A percentile compares a stretch with the other conserved stretches of the same genome.
Conservation (phyloP, 2,797 vertebrate genomes). For the Phoebastria nigripes region DNA sequence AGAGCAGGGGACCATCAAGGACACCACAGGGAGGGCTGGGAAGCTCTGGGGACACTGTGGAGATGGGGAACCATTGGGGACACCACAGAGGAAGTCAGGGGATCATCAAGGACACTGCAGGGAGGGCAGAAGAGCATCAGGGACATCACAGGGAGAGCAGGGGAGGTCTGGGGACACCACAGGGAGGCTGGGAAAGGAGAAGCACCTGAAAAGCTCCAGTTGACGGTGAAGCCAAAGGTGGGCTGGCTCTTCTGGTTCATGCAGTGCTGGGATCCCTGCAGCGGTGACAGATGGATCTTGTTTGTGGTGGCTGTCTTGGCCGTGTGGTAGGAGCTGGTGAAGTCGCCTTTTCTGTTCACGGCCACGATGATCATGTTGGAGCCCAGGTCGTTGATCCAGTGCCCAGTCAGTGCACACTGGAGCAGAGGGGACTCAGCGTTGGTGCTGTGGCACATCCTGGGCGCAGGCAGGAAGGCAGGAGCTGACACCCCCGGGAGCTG, state of each 20-base stretch:
- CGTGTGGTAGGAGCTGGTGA: background rate
- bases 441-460: background rate
- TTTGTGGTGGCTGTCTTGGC: background rate
- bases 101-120: too few relatives aligned
- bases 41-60: too few relatives aligned
- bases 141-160: background rate
- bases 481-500: too few relatives aligned
- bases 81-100: too few relatives aligned
- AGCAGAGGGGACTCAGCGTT: rapidly evolving
- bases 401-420: background rate
- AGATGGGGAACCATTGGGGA: too few relatives aligned
- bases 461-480: background rate
- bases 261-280: background rate
- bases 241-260: background rate
- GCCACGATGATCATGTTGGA: background rate
- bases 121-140: background rate
- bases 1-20: background rate
- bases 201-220: background rate
- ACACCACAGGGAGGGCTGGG: too few relatives aligned
- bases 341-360: background rate
- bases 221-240: background rate
- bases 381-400: background rate
- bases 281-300: background rate
- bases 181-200: background rate
- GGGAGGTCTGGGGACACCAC: background rate